Evolutionary conservation across 2,113 vertebrate species (phyloP).

Genomic region (Setophaga coronata): DNA sequence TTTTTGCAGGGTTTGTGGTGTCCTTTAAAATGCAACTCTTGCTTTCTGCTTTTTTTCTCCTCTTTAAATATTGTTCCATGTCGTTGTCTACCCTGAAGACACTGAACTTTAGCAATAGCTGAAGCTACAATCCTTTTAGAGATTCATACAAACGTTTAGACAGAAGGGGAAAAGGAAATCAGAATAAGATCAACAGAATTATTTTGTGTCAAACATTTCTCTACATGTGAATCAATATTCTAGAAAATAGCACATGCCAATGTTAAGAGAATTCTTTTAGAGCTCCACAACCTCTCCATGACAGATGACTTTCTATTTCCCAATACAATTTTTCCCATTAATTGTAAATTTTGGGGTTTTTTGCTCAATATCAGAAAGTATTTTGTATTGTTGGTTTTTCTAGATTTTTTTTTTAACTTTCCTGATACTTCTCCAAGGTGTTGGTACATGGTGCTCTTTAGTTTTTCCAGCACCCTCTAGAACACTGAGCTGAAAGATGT

Average conservation of each 20-base stretch:
- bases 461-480: not conserved
- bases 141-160: not conserved
- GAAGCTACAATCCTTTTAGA: not conserved
- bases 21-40: not conserved
- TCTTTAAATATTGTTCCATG: not conserved
- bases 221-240: not conserved
- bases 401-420: not conserved
- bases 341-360: rapidly evolving
- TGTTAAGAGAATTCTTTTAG: not conserved
- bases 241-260: not conserved
- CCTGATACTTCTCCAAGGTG: rapidly evolving
- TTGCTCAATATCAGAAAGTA: not conserved
- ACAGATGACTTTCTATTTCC: not conserved
- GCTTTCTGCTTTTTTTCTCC: rapidly evolving
- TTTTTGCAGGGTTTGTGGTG: not conserved
- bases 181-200: not conserved
- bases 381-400: rapidly evolving
- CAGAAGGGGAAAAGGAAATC: not conserved
- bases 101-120: not conserved
- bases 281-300: not conserved
- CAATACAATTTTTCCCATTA: not conserved
- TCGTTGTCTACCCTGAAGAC: not conserved
- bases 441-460: not conserved
- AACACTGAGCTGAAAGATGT: not conserved
- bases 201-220: not conserved